Base-by-base conservation (phyloP, 2,888 invertebrate genomes). In the Crossocerus cetratus region DNA sequence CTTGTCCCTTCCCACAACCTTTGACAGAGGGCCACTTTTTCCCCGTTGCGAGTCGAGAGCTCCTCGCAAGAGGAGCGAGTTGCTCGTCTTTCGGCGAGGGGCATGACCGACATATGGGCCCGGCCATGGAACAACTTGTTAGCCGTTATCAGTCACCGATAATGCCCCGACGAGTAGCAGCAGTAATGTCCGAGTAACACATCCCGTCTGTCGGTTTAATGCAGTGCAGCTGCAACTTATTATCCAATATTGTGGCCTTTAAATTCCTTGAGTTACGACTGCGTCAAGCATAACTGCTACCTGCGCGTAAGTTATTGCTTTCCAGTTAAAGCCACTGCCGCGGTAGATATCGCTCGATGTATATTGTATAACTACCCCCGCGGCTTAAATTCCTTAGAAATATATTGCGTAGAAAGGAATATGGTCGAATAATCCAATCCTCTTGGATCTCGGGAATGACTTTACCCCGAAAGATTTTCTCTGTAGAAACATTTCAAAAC, bases 121-220 rank as follows among this genome's bases (percentile, higher is more conserved):
- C 70, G 73, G 72, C 67, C 49, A 55, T 20, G 22, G 63, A 64
- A 65, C 58, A 23, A 70, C 83, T 82, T 76, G 72, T 82, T 78
- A 72, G 70, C 22, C 45, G 58, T 71, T 80, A 80, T 80, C 81
- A 65, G 72, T 44, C 32, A 61, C 32, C 54, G 81, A 81, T 78
- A 81, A 74, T 76, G 68, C 55, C 54, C 32, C 73, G 65, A 78
- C 72, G 71, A 57, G 76, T 65, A 72, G 67, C 56, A 56, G 53
- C 53, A 65, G 69, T 73, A 74, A 78, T 62, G 56, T 18, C 60
- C 42, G 55, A 69, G 23, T 65, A 65, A 70, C 32, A 57, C 62
- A 65, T 60, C 72, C 64, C 23, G 56, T 45, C 59, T 20, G 22
- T 72, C 60, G 43, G 45, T 54, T 70, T 66, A 69, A 77, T 56